Percentiles rank a stretch among this genome's conserved stretches.
Evolutionary conservation across 2,797 vertebrate species (phyloP).

Genomic region (Acrossocheilus wenchowensis): DNA sequence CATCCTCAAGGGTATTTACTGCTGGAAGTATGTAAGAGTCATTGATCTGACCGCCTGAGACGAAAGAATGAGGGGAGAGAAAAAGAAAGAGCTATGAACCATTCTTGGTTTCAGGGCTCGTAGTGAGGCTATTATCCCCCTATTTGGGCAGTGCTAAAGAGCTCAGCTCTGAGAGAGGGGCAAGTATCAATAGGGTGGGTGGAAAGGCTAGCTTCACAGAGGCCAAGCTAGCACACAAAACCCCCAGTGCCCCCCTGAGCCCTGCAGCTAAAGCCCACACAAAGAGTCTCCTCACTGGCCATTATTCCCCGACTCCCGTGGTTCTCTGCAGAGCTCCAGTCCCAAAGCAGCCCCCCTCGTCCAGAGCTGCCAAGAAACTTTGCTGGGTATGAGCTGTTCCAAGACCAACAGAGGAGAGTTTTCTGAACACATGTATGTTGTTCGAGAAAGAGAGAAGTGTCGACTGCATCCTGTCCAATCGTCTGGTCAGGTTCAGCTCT

Average conservation of each 20-base stretch:
- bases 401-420: conserved; percentile 35
- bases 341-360: conserved; percentile 20
- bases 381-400: conserved; percentile 31
- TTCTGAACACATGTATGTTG: conserved; percentile 38
- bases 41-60: conserved; percentile 38
- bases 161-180: conserved; percentile 45
- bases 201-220: conserved; percentile 52
- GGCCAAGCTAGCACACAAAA: conserved; percentile 53
- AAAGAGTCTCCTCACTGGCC: conserved; percentile 54
- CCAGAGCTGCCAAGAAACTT: conserved; percentile 44
- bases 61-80: conserved; percentile 31
- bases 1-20: conserved; percentile 43
- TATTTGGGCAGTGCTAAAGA: conserved; percentile 54
- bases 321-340: conserved; percentile 43
- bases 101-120: conserved; percentile 49
- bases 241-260: conserved; percentile 43
- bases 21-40: conserved; percentile 41
- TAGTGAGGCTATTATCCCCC: conserved; percentile 53
- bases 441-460: not conserved
- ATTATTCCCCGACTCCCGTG: conserved; percentile 45
- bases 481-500: conserved; percentile 5
- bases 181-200: conserved; percentile 54
- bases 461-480: not conserved
- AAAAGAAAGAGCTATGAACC: conserved; percentile 48
- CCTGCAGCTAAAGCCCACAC: conserved; percentile 56